Evolutionary conservation across 2,113 vertebrate species (phyloP).

Genomic region (Nothocercus nigrocapillus): DNA sequence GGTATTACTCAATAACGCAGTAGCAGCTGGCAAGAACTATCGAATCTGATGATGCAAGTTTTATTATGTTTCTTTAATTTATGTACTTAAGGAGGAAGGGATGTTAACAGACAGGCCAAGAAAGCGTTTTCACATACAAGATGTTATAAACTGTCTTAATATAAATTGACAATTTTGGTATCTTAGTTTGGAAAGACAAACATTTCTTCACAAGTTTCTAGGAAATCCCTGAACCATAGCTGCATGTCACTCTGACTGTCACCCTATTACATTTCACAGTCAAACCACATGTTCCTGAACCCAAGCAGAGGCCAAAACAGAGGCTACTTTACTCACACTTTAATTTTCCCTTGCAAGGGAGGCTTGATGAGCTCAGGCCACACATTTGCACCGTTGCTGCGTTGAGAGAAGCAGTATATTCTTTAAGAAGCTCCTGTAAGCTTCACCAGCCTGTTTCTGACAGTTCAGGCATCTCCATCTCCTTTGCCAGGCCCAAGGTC

Average conservation of each 20-base stretch:
- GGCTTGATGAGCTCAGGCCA: neutral
- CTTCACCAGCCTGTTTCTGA: neutral
- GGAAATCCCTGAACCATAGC: neutral
- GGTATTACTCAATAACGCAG: slow-evolving; percentile 65
- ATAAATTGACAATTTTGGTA: neutral
- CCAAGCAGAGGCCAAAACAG: neutral
- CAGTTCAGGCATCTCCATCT: neutral
- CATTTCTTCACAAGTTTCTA: neutral
- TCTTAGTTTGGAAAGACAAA: neutral
- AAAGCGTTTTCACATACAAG: neutral
- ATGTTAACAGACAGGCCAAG: neutral
- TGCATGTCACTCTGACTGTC: accelerated
- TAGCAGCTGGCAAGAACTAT: slow-evolving; percentile 40
- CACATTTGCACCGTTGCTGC: neutral
- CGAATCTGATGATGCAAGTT: neutral
- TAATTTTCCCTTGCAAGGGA: neutral
- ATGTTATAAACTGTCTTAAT: neutral
- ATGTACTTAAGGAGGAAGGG: neutral
- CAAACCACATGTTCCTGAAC: neutral
- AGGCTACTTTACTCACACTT: neutral
- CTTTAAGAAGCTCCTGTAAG: neutral
- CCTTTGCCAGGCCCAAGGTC: neutral
- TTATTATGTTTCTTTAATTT: slow-evolving; percentile 7
- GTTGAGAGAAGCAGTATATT: neutral
- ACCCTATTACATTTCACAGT: neutral